Base-by-base conservation (phyloP, 1,140 invertebrate species). In the Ericerus pela region DNA sequence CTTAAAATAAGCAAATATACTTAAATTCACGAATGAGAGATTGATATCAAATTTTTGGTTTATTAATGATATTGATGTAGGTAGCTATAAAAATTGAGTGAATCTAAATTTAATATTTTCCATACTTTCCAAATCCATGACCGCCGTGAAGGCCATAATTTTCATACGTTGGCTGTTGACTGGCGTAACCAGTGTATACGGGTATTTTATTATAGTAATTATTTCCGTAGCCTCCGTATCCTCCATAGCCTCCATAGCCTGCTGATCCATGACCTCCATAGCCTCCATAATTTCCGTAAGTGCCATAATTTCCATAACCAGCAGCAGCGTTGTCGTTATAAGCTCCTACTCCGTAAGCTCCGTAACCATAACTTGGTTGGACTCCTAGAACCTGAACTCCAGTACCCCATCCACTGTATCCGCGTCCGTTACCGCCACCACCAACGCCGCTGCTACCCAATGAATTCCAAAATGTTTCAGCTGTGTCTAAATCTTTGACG, bases 81-180 rank as follows among this genome's bases (percentile, higher is more conserved):
- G n/a, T n/a, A n/a, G n/a, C n/a, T n/a, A n/a, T n/a, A n/a, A n/a
- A n/a, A n/a, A n/a, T n/a, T n/a, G n/a, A n/a, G n/a, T n/a, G n/a
- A n/a, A n/a, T n/a, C n/a, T n/a, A n/a, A n/a, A n/a, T 24, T 47
- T 47, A 47, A 47, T 47, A 47, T 47, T 47, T 47, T 47, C 41
- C 41, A 22, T 47, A 47, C 26, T 47, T 47, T 24, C 41, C 41
- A 47, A 47, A 47, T 47, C 41, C 41, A 22, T 47, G 41, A 5
- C 41, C 41, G 3, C 41, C 41, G 20, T 47, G 41, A 47, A 47
- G 8, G 3, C 20, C 41, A 14, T 47, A 47, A 47, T 47, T 47
- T 47, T 47, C 41, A 24, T 47, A 47, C 22, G 41, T 47, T 47
- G 41, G 41, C 8, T 24, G 26, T 47, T 24, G 20, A 24, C 41